Conservation (phyloP, 2,888 invertebrate species). For the Aphidius colemani region DNA sequence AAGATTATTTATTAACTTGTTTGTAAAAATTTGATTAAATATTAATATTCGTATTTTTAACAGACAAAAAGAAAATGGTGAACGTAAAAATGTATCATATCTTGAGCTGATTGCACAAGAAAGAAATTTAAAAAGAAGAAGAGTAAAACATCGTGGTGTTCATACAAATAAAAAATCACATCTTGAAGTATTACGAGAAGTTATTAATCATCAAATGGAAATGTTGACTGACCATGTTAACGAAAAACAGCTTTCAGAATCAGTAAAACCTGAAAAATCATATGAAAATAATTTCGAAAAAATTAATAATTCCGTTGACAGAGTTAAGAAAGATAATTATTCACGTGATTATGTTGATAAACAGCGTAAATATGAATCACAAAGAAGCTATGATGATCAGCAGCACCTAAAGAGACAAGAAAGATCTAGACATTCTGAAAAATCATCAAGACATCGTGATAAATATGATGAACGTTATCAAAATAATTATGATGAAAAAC, state of each 20-base stretch:
- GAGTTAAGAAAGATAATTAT: background rate
- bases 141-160: slow-evolving; percentile 54
- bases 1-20: slow-evolving; percentile 28
- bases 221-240: slow-evolving; percentile 47
- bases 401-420: slow-evolving; percentile 2
- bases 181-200: slow-evolving; percentile 53
- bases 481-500: slow-evolving; percentile 4
- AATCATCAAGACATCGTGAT: slow-evolving; percentile 21
- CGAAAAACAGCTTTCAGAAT: slow-evolving; percentile 20
- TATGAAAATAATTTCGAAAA: background rate
- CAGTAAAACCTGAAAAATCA: background rate
- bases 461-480: slow-evolving; percentile 9
- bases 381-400: slow-evolving; percentile 9
- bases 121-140: slow-evolving; percentile 53
- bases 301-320: background rate
- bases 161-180: slow-evolving; percentile 58
- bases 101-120: slow-evolving; percentile 52
- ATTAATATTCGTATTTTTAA: slow-evolving; percentile 24
- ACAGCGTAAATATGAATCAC: background rate
- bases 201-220: slow-evolving; percentile 57
- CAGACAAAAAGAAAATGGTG: slow-evolving; percentile 37
- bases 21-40: slow-evolving; percentile 8
- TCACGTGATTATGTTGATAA: background rate
- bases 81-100: slow-evolving; percentile 40
- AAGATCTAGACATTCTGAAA: slow-evolving; percentile 15